Conservation (phyloP, 2,888 invertebrate species). For the Andrena bucephala region DNA sequence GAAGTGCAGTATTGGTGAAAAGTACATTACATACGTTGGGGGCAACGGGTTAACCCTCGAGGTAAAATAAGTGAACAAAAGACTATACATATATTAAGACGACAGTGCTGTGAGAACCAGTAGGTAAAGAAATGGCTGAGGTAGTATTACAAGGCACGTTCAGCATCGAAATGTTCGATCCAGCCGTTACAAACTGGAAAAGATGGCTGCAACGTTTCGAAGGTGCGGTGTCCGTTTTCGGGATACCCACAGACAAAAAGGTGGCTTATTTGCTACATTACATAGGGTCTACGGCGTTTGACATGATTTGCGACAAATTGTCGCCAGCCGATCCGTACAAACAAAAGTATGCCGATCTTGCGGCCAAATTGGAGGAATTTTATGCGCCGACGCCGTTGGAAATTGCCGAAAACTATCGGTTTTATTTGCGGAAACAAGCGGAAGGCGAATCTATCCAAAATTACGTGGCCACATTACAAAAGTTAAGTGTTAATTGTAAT, state of each 20-base stretch:
- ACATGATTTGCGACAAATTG: constrained; percentile 9
- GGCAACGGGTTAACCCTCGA: too few relatives aligned
- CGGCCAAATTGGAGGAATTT: background rate
- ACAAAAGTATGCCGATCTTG: background rate
- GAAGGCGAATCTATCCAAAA: background rate
- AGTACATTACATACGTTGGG: too few relatives aligned
- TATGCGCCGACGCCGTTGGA: background rate
- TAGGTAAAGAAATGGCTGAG: background rate
- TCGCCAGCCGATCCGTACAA: background rate
- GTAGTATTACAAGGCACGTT: background rate
- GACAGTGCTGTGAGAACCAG: background rate
- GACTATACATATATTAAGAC: too few relatives aligned
- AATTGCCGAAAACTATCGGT: constrained; percentile 8
- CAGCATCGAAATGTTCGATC: background rate
- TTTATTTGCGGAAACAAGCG: background rate
- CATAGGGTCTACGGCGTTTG: background rate
- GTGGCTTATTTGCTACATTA: background rate
- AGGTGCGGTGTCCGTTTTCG: background rate
- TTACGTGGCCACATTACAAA: background rate
- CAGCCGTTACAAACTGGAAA: background rate
- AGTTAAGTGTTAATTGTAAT: constrained; percentile 3
- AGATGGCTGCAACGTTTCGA: constrained; percentile 1
- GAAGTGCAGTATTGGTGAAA: too few relatives aligned
- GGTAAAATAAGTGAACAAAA: too few relatives aligned
- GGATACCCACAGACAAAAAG: background rate